A percentile compares a stretch with the other conserved stretches of the same genome.
phyloP scores from a whole-genome alignment of 1,140 invertebrate species.

The Zaprionus capensis region DNA sequence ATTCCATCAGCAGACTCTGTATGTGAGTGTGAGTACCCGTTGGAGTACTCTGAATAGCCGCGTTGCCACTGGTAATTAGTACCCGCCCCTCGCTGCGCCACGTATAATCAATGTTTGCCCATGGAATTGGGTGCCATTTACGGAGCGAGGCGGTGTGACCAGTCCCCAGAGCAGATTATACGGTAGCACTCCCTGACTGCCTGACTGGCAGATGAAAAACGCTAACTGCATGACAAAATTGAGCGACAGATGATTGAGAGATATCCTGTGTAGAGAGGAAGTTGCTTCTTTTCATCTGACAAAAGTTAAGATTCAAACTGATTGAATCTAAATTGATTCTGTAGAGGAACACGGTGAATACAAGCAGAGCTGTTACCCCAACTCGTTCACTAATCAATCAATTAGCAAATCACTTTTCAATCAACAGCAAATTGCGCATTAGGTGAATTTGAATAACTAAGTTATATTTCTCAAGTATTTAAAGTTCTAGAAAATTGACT shows the following conservation, averaged over 20 bases:
- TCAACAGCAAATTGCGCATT: not conserved
- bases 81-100: not conserved
- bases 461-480: no score
- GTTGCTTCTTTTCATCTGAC: not conserved
- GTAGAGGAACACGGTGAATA: no score
- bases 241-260: constrained; percentile 3
- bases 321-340: not conserved
- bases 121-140: constrained; percentile 21
- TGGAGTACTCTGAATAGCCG: constrained; percentile 33
- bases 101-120: constrained; percentile 19
- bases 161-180: constrained; percentile 8
- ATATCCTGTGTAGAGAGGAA: not conserved
- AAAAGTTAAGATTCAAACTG: not conserved
- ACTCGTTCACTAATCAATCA: not conserved
- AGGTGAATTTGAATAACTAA: no score
- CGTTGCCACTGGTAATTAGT: constrained; percentile 31
- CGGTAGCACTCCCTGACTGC: not conserved
- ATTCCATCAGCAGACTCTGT: constrained; percentile 66
- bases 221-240: not conserved
- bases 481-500: no score
- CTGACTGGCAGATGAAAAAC: not conserved
- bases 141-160: not conserved
- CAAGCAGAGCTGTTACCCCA: not conserved
- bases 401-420: not conserved
- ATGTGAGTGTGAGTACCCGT: constrained; percentile 29